phyloP scores from a whole-genome alignment of 2,888 invertebrate species.

The Xestobium rufovillosum region DNA sequence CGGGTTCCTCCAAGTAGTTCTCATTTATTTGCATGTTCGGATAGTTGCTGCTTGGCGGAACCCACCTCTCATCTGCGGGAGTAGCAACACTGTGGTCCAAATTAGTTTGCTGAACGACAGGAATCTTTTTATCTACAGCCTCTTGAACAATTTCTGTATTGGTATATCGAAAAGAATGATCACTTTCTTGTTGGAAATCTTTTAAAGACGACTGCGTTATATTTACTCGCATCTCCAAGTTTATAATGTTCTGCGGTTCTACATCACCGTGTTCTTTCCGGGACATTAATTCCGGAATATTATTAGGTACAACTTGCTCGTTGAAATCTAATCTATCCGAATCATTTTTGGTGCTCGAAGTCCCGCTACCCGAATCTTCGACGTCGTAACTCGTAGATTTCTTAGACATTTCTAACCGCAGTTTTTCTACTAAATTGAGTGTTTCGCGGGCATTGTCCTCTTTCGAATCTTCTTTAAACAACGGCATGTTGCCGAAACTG shows the following conservation, averaged over 20 bases:
- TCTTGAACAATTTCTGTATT: too few species aligned
- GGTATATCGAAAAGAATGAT: too few species aligned
- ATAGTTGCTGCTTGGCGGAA: conserved; percentile 48
- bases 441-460: conserved; percentile 81
- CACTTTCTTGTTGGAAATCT: too few species aligned
- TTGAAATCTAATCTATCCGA: conserved; percentile 34
- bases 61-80: conserved; percentile 55
- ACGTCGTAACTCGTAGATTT: conserved; percentile 47
- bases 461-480: conserved; percentile 70
- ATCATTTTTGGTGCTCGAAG: conserved; percentile 41
- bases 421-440: conserved; percentile 73
- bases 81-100: conserved; percentile 41
- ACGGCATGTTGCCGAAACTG: conserved; percentile 55
- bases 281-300: conserved; percentile 25
- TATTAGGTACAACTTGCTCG: conserved; percentile 37
- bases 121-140: conserved; percentile 28
- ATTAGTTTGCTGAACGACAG: conserved; percentile 27
- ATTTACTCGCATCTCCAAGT: conserved; percentile 30
- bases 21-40: conserved; percentile 27
- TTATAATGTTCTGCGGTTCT: conserved; percentile 21
- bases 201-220: conserved; percentile 21
- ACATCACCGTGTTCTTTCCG: conserved; percentile 25
- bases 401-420: conserved; percentile 65
- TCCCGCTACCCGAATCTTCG: conserved; percentile 36
- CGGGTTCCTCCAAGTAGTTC: background rate